Evolutionary conservation across 1,140 invertebrate species (phyloP), one percentile per base, ranked within the genome.

Genomic region (Orius laevigatus): DNA sequence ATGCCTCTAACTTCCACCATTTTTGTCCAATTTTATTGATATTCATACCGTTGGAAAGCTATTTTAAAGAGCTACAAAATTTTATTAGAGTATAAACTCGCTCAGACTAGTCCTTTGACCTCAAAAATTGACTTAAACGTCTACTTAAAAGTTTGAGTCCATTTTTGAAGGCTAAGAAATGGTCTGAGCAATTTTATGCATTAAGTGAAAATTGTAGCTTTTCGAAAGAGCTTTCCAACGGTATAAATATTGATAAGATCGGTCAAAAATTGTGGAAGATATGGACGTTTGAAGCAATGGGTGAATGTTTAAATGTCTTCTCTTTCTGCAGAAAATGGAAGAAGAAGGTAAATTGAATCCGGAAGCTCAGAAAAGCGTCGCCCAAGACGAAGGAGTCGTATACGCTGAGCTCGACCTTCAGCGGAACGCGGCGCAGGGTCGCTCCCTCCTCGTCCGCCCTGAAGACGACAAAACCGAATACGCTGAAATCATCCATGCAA

Each of bases 381-480:
- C 25, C 3, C 38, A 53, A 6, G 52, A 50, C 10, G 48, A 53
- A 36, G 48, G 48, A 3, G 47, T 49, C 10, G 52, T 53, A 5
- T 53, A 53, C 19, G 52, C 52, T 0, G 52, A 53, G 34, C 20
- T 53, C 2, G 44, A 49, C 18, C 31, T 50, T 1, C 33, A 38
- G 2, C 33, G 31, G 2, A 41, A 48, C n/a, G n/a, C 36, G 2
- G 6, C 38, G 2, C 15, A 6, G 6, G 43, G 39, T 8, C 39
- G 14, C 10, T 15, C 36, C 4, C 18, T 12, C 10, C 15, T 34
- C 9, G 46, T 43, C 1, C 34, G 40, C 10, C 41, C 46, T n/a
- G 41, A 49, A 16, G 32, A 45, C 6, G 47, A 53, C 32, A 53
- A 53, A 44, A 53, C 52, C 6, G 52, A 53, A 47, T 53, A 53